A percentile compares a stretch with the other conserved stretches of the same genome.
These are phyloP conservation scores for Drosophila kepulauana DNA, from an alignment of 1,140 invertebrate species.

Conservation along the genomic window DNA sequence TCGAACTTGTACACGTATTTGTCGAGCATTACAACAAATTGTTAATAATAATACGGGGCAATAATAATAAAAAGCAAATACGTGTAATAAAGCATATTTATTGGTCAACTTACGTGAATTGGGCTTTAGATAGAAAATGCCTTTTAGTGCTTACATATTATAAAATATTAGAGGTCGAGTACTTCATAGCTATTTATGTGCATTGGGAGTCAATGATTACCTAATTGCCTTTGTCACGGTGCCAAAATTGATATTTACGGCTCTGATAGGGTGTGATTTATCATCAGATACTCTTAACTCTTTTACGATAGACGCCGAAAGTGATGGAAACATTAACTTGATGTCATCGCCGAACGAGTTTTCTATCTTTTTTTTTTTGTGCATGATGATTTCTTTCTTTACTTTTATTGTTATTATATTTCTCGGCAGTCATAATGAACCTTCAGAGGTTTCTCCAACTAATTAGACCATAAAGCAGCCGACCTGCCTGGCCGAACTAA, in stretches of 20 bases:
- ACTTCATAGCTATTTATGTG: conserved; percentile 57
- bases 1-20: conserved; percentile 19
- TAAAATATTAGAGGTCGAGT: conserved; percentile 20
- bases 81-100: conserved; percentile 31
- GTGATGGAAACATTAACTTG: conserved; percentile 38
- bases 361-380: conserved; percentile 1
- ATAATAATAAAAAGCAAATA: not conserved
- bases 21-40: not conserved
- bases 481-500: conserved; percentile 65
- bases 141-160: not conserved
- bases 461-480: conserved; percentile 79
- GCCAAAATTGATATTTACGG: conserved; percentile 56
- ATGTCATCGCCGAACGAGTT: conserved; percentile 67
- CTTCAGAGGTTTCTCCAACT: conserved; percentile 70
- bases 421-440: conserved; percentile 45
- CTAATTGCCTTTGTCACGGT: conserved; percentile 59
- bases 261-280: conserved; percentile 65
- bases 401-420: conserved; percentile 1
- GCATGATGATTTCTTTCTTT: conserved; percentile 17
- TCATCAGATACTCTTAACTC: conserved; percentile 39
- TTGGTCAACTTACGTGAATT: conserved; percentile 21
- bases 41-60: not conserved
- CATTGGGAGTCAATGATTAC: conserved; percentile 44
- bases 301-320: conserved; percentile 16
- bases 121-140: not conserved